Evolutionary conservation across 1,140 invertebrate genomes (phyloP).

Genomic region (Pseudomyrmex sp.): DNA sequence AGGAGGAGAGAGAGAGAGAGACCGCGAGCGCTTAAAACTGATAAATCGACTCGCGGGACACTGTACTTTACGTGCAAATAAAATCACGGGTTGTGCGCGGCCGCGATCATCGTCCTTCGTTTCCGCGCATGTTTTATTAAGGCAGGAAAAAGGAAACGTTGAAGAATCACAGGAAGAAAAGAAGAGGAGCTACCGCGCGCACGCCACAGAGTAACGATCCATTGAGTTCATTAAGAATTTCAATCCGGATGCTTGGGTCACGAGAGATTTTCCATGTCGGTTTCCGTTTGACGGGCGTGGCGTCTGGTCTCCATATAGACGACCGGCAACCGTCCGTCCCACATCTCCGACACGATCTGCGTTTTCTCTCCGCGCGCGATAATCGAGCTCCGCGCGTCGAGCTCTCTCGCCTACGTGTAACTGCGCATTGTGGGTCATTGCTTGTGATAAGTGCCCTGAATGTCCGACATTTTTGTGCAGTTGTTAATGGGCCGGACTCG

Average conservation of each 20-base stretch:
- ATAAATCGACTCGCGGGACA: constrained; percentile 10
- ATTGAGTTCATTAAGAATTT: constrained; percentile 42
- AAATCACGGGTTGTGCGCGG: constrained; percentile 24
- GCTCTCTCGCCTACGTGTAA: constrained; percentile 53
- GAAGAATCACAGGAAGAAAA: neutral
- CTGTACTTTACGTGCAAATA: constrained; percentile 50
- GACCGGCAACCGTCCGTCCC: constrained; percentile 35
- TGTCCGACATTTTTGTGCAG: constrained; percentile 51
- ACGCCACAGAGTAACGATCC: constrained; percentile 1
- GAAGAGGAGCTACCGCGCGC: neutral
- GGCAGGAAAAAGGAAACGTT: neutral
- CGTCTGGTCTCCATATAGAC: constrained; percentile 46
- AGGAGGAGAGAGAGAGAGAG: constrained; percentile 16
- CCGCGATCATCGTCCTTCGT: neutral
- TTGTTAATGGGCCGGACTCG: constrained; percentile 39
- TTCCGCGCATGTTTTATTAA: constrained; percentile 1
- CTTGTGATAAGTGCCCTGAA: constrained; percentile 61
- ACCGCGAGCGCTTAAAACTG: constrained; percentile 17
- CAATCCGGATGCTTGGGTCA: neutral
- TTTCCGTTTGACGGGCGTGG: constrained; percentile 54
- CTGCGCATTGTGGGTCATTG: constrained; percentile 60
- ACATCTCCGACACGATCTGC: constrained; percentile 57
- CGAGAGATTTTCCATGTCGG: constrained; percentile 30
- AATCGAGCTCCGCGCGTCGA: constrained; percentile 39
- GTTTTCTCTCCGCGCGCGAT: constrained; percentile 53